Evolutionary conservation across 2,797 vertebrate species (phyloP), one percentile per base, ranked within the genome.

Genomic region (Manis crassicaudata): DNA sequence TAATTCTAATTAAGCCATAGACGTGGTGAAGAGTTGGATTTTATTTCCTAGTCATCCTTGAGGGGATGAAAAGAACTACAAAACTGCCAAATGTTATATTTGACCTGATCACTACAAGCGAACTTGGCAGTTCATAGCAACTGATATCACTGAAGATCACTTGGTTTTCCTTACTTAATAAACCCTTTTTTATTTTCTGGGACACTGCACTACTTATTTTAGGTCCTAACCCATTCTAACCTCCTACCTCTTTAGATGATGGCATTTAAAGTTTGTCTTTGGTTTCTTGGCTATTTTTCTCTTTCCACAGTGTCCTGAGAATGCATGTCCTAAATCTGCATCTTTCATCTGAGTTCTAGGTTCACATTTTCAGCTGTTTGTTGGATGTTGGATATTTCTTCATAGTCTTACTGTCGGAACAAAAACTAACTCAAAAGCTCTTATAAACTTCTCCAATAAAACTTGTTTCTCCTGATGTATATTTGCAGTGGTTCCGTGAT

Each of bases 131-230:
- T 83, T 92, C 21, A 40, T 13, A 62, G 86, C 72, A 81, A 60
- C 16, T 79, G n/a, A 35, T 6, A 13, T 58, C 18, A 56, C 16
- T 87, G 21, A 88, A 83, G 23, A 72, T 67, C 75, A 37, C 23
- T 77, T 76, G 23, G 13, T 94, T 77, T 94, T 56, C 27, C 25
- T 80, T 76, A 68, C 40, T 82, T 70, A 94, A 90, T 70, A 94
- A 90, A 58, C 3, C 54, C 40, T 63, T 93, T 72, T 29, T 88
- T 62, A 81, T 18, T 37, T 76, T 58, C 40, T 85, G 58, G 29
- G 62, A 63, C 35, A 37, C 43, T 40, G 25, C 16, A n/a, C 9
- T 46, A 21, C 16, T 54, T 70, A 21, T 46, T 70, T 76, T 67
- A 81, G 37, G 25, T 25, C 62, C 46, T 80, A 27, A 52, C 21